These are phyloP conservation scores for Cheilosia vulpina DNA, from an alignment of 2,888 invertebrate species.

Conservation along the genomic window DNA sequence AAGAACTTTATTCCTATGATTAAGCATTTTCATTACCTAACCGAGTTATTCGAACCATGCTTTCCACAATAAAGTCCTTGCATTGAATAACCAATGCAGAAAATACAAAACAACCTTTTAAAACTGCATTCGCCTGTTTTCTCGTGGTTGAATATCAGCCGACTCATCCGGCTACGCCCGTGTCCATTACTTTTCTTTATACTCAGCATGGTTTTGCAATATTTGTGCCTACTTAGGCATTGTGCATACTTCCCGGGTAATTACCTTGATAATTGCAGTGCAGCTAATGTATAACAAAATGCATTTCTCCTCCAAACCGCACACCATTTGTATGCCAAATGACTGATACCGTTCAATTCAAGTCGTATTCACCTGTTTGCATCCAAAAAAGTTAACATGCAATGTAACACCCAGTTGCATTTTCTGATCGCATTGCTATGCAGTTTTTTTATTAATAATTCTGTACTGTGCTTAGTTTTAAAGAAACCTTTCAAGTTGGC, in stretches of 20 bases:
- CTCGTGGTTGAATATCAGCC: neutral
- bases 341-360: too few species aligned
- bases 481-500: neutral
- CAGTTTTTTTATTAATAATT: neutral
- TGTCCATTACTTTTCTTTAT: neutral
- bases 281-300: neutral
- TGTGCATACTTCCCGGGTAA: neutral
- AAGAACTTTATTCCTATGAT: too few species aligned
- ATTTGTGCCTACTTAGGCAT: neutral
- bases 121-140: neutral
- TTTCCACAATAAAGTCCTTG: too few species aligned
- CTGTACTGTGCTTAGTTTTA: neutral
- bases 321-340: too few species aligned
- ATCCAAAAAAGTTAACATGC: neutral
- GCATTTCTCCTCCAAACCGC: too few species aligned
- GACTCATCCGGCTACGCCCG: slow-evolving; percentile 5
- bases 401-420: neutral
- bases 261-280: neutral
- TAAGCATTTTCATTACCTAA: too few species aligned
- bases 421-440: neutral
- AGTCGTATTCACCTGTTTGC: too few species aligned
- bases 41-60: too few species aligned
- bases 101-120: neutral
- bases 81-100: too few species aligned
- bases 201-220: neutral